phyloP scores from a whole-genome alignment of 1,140 invertebrate genomes.

The Dicyema japonicum region DNA sequence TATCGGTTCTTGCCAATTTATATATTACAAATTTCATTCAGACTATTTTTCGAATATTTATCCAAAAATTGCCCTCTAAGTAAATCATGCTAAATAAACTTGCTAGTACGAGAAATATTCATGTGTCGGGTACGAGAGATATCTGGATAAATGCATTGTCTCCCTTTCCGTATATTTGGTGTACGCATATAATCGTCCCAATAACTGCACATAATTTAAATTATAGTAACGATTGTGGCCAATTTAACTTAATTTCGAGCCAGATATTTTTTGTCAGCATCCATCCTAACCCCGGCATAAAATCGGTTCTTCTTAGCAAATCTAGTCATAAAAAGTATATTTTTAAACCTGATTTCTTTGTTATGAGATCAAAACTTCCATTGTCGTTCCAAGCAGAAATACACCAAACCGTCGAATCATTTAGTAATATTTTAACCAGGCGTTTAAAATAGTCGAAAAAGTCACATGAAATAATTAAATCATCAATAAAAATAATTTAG shows the following conservation, averaged over 20 bases:
- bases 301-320: constrained; percentile 83
- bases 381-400: constrained; percentile 90
- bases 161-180: constrained; percentile 48
- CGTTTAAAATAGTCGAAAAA: constrained; percentile 81
- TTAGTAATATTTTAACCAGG: constrained; percentile 42
- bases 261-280: constrained; percentile 50
- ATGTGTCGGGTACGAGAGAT: constrained; percentile 55
- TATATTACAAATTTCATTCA: neutral
- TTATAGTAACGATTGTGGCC: constrained; percentile 47
- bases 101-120: constrained; percentile 55
- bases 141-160: constrained; percentile 76
- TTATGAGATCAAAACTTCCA: constrained; percentile 34
- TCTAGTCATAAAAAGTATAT: too few relatives aligned
- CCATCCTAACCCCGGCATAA: constrained; percentile 93
- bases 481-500: constrained; percentile 32
- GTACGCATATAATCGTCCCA: constrained; percentile 98
- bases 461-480: constrained; percentile 74
- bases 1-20: constrained; percentile 8
- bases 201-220: constrained; percentile 28
- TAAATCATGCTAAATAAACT: constrained; percentile 22
- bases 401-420: constrained; percentile 54
- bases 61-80: neutral
- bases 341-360: too few relatives aligned
- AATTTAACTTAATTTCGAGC: constrained; percentile 46
- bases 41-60: constrained; percentile 1